Evolutionary conservation across 2,888 invertebrate species (phyloP).

Genomic region (Iselma pallidipennis): DNA sequence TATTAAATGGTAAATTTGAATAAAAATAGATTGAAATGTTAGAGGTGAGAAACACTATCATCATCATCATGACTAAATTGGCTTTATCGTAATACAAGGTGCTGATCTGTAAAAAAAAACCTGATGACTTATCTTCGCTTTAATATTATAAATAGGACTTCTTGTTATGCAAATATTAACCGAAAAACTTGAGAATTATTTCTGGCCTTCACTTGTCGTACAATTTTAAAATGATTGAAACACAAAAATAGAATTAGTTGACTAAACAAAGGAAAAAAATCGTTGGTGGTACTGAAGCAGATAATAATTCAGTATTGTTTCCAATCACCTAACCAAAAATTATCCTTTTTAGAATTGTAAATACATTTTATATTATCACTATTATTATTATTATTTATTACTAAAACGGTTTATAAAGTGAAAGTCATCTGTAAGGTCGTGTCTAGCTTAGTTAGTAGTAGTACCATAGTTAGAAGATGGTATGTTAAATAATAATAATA

Average conservation of each 20-base stretch:
- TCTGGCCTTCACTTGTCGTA: background rate
- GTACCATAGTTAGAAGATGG: background rate
- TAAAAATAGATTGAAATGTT: background rate
- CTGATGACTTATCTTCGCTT: background rate
- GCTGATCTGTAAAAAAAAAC: background rate
- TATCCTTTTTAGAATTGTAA: background rate
- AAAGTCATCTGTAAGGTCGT: constrained; percentile 25
- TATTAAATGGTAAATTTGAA: no score
- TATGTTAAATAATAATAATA: background rate
- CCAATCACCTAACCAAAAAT: no score
- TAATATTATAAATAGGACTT: background rate
- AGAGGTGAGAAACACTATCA: background rate
- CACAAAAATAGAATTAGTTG: constrained; percentile 1
- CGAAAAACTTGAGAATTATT: background rate
- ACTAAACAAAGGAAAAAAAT: background rate
- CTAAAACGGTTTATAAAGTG: constrained; percentile 13
- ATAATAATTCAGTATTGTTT: background rate
- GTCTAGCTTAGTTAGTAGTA: background rate
- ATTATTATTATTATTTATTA: background rate
- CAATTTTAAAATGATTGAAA: background rate
- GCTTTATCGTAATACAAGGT: no score
- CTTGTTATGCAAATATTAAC: background rate
- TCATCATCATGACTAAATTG: no score
- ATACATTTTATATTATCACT: background rate
- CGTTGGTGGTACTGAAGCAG: background rate